Evolutionary conservation across 1,140 invertebrate species (phyloP).

Genomic region (Cyrtorhinus lividipennis): DNA sequence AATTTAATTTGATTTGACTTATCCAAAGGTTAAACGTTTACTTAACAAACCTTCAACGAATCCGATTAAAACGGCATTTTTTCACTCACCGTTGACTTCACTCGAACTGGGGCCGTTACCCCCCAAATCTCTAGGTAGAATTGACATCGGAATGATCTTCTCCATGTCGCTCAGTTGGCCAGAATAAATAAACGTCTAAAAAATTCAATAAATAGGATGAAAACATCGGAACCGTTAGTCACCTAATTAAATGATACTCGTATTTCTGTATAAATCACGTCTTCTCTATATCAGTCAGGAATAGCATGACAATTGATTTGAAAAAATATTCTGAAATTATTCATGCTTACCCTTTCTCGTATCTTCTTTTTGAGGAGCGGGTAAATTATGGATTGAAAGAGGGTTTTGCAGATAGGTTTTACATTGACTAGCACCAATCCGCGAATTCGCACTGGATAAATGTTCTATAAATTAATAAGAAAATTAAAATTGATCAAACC

Average conservation of each 20-base stretch:
- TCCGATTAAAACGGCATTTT: not conserved
- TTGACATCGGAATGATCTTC: not conserved
- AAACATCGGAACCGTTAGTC: too few species aligned
- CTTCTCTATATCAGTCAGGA: not conserved
- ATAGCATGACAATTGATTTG: not conserved
- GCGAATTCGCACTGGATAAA: not conserved
- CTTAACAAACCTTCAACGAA: not conserved
- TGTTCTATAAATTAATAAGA: not conserved
- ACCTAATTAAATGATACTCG: not conserved
- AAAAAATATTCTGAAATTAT: not conserved
- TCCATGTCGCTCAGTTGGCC: not conserved
- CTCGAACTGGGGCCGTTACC: not conserved
- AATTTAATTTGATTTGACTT: not conserved
- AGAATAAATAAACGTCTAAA: too few species aligned
- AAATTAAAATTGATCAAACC: not conserved
- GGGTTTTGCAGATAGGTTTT: not conserved
- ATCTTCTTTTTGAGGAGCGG: not conserved
- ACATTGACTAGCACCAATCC: not conserved
- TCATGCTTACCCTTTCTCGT: not conserved
- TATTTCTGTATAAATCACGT: not conserved
- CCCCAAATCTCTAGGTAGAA: slow-evolving; percentile 1
- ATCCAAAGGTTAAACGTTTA: too few species aligned
- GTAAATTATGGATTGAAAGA: not conserved
- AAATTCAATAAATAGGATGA: too few species aligned
- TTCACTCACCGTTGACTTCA: slow-evolving; percentile 6